Percentiles rank a stretch among this genome's conserved stretches.
Conservation (phyloP, 2,797 vertebrate genomes). For the Diplodus sargus region DNA sequence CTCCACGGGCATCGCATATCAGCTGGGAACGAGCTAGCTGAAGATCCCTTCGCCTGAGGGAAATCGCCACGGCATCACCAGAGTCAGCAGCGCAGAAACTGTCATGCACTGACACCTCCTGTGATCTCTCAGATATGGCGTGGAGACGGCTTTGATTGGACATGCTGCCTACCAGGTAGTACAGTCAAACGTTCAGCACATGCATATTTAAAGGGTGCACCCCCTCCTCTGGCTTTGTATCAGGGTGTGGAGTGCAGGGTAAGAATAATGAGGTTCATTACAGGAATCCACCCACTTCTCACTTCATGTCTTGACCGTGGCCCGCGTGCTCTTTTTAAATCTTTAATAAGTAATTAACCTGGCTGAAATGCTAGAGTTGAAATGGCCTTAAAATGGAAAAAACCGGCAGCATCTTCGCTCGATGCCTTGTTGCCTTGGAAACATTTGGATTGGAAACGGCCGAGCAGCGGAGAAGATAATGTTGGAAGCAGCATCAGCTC, state of each 20-base stretch:
- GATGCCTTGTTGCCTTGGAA: slow-evolving; percentile 80
- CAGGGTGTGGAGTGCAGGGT: slow-evolving; percentile 41
- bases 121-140: slow-evolving; percentile 68
- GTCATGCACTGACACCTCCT: slow-evolving; percentile 65
- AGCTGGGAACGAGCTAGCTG: slow-evolving; percentile 51
- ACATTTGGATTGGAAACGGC: slow-evolving; percentile 67
- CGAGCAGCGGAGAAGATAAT: slow-evolving; percentile 66
- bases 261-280: slow-evolving; percentile 79
- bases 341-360: slow-evolving; percentile 78
- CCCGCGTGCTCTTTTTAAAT: slow-evolving; percentile 61
- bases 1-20: slow-evolving; percentile 36
- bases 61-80: slow-evolving; percentile 62
- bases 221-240: slow-evolving; percentile 51
- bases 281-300: slow-evolving; percentile 60
- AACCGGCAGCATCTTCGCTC: slow-evolving; percentile 59
- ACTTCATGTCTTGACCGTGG: slow-evolving; percentile 59
- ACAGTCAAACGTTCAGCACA: slow-evolving; percentile 48
- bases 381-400: slow-evolving; percentile 63
- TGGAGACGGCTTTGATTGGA: slow-evolving; percentile 73
- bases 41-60: slow-evolving; percentile 60
- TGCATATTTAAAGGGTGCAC: slow-evolving; percentile 71
- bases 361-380: slow-evolving; percentile 57
- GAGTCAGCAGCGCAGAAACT: slow-evolving; percentile 64
- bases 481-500: slow-evolving; percentile 64
- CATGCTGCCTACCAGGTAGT: slow-evolving; percentile 59